Conservation (phyloP, 2,797 vertebrate genomes). For the Denticeps clupeoides region DNA sequence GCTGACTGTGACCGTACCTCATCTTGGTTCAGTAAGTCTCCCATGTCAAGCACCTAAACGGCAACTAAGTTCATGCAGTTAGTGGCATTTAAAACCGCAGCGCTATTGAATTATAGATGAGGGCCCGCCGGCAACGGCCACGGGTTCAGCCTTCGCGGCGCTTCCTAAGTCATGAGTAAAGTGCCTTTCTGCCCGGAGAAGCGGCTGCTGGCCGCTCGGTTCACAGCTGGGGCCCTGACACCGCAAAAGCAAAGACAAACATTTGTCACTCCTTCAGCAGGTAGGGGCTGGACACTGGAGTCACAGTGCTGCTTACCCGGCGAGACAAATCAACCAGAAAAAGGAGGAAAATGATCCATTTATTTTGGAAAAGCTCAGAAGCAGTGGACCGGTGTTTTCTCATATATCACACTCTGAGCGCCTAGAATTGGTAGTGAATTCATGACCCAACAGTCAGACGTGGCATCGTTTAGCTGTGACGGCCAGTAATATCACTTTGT, state of each 20-base stretch:
- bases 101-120: conserved; percentile 4
- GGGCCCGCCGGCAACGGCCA: background rate
- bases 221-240: background rate
- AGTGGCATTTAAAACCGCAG: conserved; percentile 2
- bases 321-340: background rate
- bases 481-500: background rate
- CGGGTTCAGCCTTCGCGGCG: background rate
- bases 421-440: background rate
- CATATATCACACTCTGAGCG: background rate
- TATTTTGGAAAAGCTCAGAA: background rate
- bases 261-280: conserved; percentile 2
- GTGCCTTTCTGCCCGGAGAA: background rate
- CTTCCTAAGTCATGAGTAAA: conserved; percentile 1
- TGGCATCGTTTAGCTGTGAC: background rate
- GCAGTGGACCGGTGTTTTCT: background rate
- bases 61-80: background rate
- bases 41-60: conserved; percentile 1
- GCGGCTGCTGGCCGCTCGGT: background rate
- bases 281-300: background rate
- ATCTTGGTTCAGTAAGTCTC: background rate
- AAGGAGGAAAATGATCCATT: background rate
- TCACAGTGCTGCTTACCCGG: background rate
- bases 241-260: background rate
- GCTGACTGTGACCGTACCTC: background rate
- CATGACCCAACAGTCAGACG: background rate